These are phyloP conservation scores for Atherinomorus stipes DNA, from an alignment of 2,113 vertebrate genomes.

Conservation along the genomic window DNA sequence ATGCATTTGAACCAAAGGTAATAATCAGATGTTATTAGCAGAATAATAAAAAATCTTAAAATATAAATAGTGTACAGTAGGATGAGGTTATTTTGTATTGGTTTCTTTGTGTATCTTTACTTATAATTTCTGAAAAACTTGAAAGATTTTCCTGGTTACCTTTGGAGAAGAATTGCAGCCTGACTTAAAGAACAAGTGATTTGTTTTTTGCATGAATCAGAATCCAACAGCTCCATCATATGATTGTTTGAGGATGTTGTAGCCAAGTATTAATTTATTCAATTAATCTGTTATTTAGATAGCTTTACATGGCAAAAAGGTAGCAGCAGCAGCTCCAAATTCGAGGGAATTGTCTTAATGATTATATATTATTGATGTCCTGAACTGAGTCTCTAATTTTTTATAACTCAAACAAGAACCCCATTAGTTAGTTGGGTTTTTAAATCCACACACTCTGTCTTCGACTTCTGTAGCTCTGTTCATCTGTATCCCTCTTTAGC, in stretches of 20 bases:
- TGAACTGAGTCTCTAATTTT: not conserved
- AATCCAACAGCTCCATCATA: not conserved
- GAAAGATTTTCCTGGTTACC: too few species aligned
- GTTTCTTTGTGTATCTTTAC: too few species aligned
- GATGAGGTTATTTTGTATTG: too few species aligned
- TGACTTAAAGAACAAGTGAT: not conserved
- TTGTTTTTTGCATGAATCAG: not conserved
- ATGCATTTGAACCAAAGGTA: too few species aligned
- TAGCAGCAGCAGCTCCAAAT: not conserved
- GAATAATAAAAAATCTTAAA: too few species aligned
- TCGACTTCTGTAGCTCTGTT: not conserved
- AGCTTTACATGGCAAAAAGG: not conserved
- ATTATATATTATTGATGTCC: not conserved
- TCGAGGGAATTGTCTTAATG: not conserved
- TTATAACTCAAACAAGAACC: not conserved
- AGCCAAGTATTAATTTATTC: not conserved
- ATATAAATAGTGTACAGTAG: too few species aligned
- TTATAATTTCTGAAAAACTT: too few species aligned
- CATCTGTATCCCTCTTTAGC: constrained; percentile 36
- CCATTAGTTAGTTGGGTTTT: not conserved
- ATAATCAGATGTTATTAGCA: too few species aligned
- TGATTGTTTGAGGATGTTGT: not conserved
- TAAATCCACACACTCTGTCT: not conserved
- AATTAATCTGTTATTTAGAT: constrained; percentile 3
- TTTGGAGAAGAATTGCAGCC: not conserved